A percentile compares a stretch with the other conserved stretches of the same genome.
phyloP scores from a whole-genome alignment of 2,888 invertebrate genomes.

The Hyposoter didymator region DNA sequence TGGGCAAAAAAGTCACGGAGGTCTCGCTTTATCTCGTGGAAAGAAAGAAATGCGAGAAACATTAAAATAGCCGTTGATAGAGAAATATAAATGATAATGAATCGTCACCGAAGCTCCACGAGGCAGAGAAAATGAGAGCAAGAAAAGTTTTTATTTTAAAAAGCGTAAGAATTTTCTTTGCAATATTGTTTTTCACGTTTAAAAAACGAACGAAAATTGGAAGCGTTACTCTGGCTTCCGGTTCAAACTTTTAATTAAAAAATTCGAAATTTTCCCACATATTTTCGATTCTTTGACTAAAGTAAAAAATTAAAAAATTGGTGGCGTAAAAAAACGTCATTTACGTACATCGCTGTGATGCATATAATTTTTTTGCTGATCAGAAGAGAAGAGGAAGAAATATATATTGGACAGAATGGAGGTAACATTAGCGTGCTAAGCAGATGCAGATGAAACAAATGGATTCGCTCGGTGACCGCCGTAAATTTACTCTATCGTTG shows the following conservation, averaged over 20 bases:
- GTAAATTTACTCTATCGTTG: constrained; percentile 82
- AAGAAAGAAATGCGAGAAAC: constrained; percentile 28
- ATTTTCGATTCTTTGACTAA: background rate
- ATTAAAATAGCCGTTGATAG: constrained; percentile 42
- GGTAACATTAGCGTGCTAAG: constrained; percentile 82
- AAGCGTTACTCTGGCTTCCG: too few species aligned
- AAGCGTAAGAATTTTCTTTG: background rate
- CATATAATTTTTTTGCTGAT: background rate
- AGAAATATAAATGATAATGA: background rate
- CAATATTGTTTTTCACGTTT: background rate
- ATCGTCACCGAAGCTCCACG: background rate
- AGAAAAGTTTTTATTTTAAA: background rate
- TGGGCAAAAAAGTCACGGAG: background rate
- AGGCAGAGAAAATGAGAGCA: background rate
- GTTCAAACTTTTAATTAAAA: background rate
- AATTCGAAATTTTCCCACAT: background rate
- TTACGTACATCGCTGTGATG: background rate
- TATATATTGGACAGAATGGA: constrained; percentile 50
- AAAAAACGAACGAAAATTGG: background rate
- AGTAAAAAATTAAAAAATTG: background rate
- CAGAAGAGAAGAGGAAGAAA: constrained; percentile 19
- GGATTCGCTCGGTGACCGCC: constrained; percentile 82
- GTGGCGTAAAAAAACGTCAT: background rate
- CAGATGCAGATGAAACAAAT: constrained; percentile 83
- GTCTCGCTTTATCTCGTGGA: constrained; percentile 4